Conservation (phyloP, 2,888 invertebrate genomes). For the Protodeltote pygarga region DNA sequence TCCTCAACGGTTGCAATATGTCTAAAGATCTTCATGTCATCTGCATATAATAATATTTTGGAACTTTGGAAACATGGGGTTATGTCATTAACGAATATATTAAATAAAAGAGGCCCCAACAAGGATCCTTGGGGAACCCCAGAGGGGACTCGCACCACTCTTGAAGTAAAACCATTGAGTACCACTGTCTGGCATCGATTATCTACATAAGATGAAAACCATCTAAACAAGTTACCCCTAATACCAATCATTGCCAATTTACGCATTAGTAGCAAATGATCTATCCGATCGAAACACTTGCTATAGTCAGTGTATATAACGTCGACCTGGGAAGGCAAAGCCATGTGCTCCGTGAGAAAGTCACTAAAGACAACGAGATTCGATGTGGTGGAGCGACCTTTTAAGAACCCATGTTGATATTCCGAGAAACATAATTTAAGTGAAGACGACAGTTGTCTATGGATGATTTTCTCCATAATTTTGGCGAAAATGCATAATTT, state of each 20-base stretch:
- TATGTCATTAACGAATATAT: too few relatives aligned
- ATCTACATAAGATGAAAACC: too few relatives aligned
- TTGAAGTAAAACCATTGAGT: background rate
- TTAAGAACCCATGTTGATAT: slow-evolving; percentile 3
- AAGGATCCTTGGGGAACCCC: too few relatives aligned
- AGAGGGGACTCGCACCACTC: background rate
- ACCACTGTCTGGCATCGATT: too few relatives aligned
- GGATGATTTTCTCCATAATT: background rate
- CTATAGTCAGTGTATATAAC: slow-evolving; percentile 3
- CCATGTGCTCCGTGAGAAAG: background rate
- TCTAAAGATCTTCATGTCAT: too few relatives aligned
- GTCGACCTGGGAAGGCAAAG: background rate
- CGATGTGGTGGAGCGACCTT: background rate
- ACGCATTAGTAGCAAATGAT: background rate
- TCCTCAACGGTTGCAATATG: too few relatives aligned
- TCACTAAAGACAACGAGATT: background rate
- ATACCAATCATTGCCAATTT: background rate
- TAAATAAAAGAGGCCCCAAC: too few relatives aligned
- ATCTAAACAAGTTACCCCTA: background rate
- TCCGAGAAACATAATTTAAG: background rate
- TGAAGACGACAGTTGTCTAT: background rate
- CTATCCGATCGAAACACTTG: slow-evolving; percentile 1
- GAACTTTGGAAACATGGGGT: too few relatives aligned
- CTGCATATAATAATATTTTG: too few relatives aligned
- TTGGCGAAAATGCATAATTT: background rate